Evolutionary conservation across 2,113 vertebrate genomes (phyloP), one percentile per base, ranked within the genome.

Genomic region (Benitochromis conjunctus): DNA sequence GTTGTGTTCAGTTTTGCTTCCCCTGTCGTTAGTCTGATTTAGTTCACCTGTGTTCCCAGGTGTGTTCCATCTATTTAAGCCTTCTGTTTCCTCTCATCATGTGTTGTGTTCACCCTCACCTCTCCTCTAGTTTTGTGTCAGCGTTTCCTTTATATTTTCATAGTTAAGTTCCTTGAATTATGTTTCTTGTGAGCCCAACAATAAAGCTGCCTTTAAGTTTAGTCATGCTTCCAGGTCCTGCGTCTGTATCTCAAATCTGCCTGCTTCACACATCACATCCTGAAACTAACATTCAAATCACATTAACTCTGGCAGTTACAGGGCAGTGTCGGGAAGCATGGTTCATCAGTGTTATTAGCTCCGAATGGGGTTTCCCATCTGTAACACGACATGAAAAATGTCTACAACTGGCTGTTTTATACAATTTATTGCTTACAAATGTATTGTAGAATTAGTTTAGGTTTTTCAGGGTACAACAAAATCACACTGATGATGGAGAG

Each of bases 271-370:
- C 36, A 43, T 24, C 64, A 43, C 64, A 69, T 29, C 41, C 24
- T 18, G 66, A 46, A 26, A 19, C 41, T 19, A 51, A 51, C 14
- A 74, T 74, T 74, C 24, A 48, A 48, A 48, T 71, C 21, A 48
- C 11, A 48, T 29, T 74, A 51, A 2, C 16, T 51, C 2, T 0
- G 24, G 31, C 16, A 51, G 43, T 1, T 4, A 5, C 0, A 0
- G 1, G 2, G 43, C 69, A 76, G 5, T 29, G 69, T 31, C 1
- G 3, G 16, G 69, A 76, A 46, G 24, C 43, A 2, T 0, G 1
- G 69, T 19, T 76, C 69, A 76, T 76, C 31, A 76, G 26, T 31
- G 69, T 5, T 12, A 76, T 74, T 48, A 74, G 66, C 31, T 51
- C 24, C 0, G 9, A 74, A 51, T 51, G 69, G 69, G 43, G 43